Base-by-base conservation (phyloP, 2,113 vertebrate genomes). In the Corythornis cristatus region DNA sequence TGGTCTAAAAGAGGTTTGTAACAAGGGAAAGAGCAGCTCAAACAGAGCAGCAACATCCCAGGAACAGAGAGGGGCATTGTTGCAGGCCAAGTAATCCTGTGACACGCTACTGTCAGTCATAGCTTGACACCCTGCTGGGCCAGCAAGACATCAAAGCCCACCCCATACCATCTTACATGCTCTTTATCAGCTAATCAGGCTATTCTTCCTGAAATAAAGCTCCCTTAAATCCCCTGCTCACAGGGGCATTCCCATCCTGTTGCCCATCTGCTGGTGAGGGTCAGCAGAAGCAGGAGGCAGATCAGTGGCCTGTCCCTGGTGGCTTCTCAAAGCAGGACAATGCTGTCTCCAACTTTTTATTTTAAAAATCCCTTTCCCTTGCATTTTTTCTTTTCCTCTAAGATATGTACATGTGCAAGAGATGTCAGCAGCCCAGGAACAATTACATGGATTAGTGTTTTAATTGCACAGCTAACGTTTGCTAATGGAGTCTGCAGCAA, bases 221-320 rank as follows among this genome's bases (percentile, higher is more conserved):
- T 95, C 97, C 74, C 61, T 81, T 97, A 98, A 98, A 98, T 98
- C 98, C 97, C 95, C 95, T 56, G 95, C 96, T 97, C 97, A 94
- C 97, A 96, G 96, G 98, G 98, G 96, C 90, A 97, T 92, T 91
- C 94, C 79, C 83, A 93, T 90, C 96, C 96, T 97, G 97, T 97
- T 97, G 95, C 97, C 98, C 98, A 98, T 98, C 98, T 98, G 98
- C 98, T 95, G 93, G 96, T 19, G 91, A 93, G 96, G 98, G 97
- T 96, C 97, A 93, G 96, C 91, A 54, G 95, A 96, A 95, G 97
- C 97, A 93, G 96, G 95, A 96, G 95, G 97, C 86, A 68, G 95
- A 92, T 91, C 96, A 76, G 40, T 20, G 82, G 93, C 88, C 94
- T 43, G 94, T 98, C 98, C 97, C 98, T 75, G 76, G 97, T 58